phyloP scores from a whole-genome alignment of 2,888 invertebrate species.

The Drosophila multiciliata region DNA sequence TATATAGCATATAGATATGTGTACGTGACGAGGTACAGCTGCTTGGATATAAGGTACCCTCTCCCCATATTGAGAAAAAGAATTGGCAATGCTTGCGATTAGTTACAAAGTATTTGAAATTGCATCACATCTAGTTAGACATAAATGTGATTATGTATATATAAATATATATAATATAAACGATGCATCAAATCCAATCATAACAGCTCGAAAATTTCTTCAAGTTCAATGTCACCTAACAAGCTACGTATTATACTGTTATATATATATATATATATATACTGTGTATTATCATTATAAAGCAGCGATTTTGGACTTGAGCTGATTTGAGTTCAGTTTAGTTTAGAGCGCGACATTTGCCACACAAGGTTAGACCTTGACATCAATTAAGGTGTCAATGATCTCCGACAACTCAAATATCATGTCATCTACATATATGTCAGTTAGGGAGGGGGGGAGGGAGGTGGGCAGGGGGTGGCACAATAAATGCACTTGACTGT shows the following conservation, averaged over 20 bases:
- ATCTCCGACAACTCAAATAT: slow-evolving; percentile 45
- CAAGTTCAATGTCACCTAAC: slow-evolving; percentile 72
- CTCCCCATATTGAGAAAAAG: slow-evolving; percentile 4
- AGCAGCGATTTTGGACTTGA: slow-evolving; percentile 35
- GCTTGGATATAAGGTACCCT: slow-evolving; percentile 13
- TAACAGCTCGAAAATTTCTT: slow-evolving; percentile 39
- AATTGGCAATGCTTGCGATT: slow-evolving; percentile 30
- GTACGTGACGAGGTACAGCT: slow-evolving; percentile 53
- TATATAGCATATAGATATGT: slow-evolving; percentile 3
- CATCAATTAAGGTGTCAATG: slow-evolving; percentile 82
- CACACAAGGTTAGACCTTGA: slow-evolving; percentile 71
- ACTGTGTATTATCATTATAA: slow-evolving; percentile 44
- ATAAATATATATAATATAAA: not conserved
- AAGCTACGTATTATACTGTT: slow-evolving; percentile 8
- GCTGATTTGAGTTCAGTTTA: slow-evolving; percentile 44
- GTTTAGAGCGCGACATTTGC: slow-evolving; percentile 43
- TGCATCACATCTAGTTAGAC: slow-evolving; percentile 31
- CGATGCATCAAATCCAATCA: slow-evolving; percentile 28
- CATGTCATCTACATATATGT: slow-evolving; percentile 5
- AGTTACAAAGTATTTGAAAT: slow-evolving; percentile 40
- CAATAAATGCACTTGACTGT: slow-evolving; percentile 68
- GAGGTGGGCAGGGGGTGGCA: not conserved
- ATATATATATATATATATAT: slow-evolving; percentile 8
- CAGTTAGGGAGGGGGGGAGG: not conserved
- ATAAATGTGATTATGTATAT: not conserved